These are phyloP conservation scores for Sebastes vulpes DNA, from an alignment of 2,797 vertebrate species.

Conservation along the genomic window DNA sequence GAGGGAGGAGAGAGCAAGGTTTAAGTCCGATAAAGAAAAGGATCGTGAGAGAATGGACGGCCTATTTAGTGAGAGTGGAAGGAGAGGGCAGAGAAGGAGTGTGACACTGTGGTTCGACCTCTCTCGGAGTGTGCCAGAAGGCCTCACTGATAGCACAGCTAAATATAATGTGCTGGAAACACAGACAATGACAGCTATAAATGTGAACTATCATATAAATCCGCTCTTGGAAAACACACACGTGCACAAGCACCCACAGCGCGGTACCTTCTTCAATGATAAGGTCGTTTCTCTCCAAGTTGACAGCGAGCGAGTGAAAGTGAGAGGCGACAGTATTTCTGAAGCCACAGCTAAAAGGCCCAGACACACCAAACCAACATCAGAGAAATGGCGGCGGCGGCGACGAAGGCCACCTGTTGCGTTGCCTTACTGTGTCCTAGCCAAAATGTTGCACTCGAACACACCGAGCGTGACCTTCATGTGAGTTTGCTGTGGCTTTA, in stretches of 20 bases:
- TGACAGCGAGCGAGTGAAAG: conserved; percentile 35
- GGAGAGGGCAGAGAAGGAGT: conserved; percentile 29
- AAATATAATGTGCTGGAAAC: conserved; percentile 75
- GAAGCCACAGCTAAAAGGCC: not conserved
- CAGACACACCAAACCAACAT: too few species aligned
- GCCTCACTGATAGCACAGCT: conserved; percentile 69
- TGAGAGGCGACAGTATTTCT: conserved; percentile 12
- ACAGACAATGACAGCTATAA: conserved; percentile 64
- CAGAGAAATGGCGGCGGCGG: fast-evolving
- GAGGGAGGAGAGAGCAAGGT: conserved; percentile 31
- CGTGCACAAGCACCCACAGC: conserved; percentile 14
- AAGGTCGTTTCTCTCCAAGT: conserved; percentile 36
- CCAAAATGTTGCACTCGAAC: too few species aligned
- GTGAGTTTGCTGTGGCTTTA: not conserved
- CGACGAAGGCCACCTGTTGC: too few species aligned
- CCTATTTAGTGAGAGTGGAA: conserved; percentile 42
- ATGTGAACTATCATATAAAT: conserved; percentile 35
- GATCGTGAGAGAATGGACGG: conserved; percentile 24
- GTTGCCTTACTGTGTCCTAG: too few species aligned
- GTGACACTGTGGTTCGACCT: conserved; percentile 66
- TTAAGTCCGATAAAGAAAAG: conserved; percentile 35
- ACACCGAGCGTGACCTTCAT: not conserved
- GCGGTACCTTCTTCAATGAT: conserved; percentile 30
- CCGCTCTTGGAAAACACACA: not conserved
- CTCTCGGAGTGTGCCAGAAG: conserved; percentile 40